phyloP scores from a whole-genome alignment of 2,113 vertebrate genomes.

The Chloroceryle aenea region DNA sequence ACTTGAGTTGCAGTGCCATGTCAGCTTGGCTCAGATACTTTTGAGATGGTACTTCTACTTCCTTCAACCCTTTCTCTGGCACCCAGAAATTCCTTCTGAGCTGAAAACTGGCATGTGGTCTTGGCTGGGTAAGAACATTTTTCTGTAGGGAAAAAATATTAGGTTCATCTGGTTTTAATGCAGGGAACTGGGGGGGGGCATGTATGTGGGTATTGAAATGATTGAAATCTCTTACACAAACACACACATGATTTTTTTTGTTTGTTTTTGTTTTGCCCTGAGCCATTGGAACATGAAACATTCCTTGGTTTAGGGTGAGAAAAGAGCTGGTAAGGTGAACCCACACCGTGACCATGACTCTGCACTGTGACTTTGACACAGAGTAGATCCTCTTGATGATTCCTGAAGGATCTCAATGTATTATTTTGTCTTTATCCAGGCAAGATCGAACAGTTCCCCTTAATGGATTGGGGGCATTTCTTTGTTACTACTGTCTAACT shows the following conservation, averaged over 20 bases:
- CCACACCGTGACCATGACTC: not conserved
- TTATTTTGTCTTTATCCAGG: not conserved
- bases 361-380: not conserved
- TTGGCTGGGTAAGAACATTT: not conserved
- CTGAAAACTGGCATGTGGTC: not conserved
- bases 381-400: not conserved
- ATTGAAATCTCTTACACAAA: not conserved
- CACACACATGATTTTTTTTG: not conserved
- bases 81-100: constrained; percentile 25
- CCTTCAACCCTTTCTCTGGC: not conserved
- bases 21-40: not conserved
- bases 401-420: not conserved
- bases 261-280: not conserved
- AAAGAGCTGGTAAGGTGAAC: not conserved
- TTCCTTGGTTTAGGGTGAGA: not conserved
- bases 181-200: not conserved
- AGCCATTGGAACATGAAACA: not conserved
- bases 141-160: not conserved
- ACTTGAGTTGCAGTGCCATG: not conserved
- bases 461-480: not conserved
- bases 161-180: not conserved
- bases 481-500: not conserved
- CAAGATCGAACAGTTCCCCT: not conserved
- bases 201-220: not conserved
- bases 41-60: not conserved